A percentile compares a stretch with the other conserved stretches of the same genome.
These are phyloP conservation scores for Lysandra bellargus DNA, from an alignment of 2,888 invertebrate species.

Conservation along the genomic window DNA sequence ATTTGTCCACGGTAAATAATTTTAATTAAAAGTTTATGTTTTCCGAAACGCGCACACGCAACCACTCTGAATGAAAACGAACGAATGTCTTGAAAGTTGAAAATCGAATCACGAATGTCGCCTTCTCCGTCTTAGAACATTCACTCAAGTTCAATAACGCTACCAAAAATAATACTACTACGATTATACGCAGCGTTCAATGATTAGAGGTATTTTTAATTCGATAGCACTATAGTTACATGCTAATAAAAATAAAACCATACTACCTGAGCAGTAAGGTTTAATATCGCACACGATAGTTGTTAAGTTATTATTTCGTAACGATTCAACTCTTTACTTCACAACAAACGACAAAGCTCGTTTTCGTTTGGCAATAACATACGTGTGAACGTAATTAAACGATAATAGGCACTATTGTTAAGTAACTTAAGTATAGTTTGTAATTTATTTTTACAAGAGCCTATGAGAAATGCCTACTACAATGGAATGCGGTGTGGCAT, in stretches of 20 bases:
- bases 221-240: neutral
- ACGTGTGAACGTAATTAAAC: constrained; percentile 41
- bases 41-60: constrained; percentile 5
- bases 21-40: neutral
- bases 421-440: constrained; percentile 39
- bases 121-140: constrained; percentile 27
- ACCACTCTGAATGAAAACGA: neutral
- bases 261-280: constrained; percentile 36
- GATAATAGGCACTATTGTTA: constrained; percentile 40
- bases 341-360: constrained; percentile 41
- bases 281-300: constrained; percentile 35
- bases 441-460: neutral
- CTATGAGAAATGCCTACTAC: neutral
- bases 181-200: neutral
- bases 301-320: constrained; percentile 37
- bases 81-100: neutral
- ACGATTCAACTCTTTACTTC: constrained; percentile 40
- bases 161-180: neutral
- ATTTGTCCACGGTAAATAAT: neutral
- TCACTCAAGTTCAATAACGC: constrained; percentile 28
- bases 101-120: neutral
- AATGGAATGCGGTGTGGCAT: constrained; percentile 11
- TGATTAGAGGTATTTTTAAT: neutral
- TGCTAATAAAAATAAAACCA: constrained; percentile 37
- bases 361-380: constrained; percentile 44